Conservation (phyloP, 1,140 invertebrate species). For the Hylyphantes graminicola region DNA sequence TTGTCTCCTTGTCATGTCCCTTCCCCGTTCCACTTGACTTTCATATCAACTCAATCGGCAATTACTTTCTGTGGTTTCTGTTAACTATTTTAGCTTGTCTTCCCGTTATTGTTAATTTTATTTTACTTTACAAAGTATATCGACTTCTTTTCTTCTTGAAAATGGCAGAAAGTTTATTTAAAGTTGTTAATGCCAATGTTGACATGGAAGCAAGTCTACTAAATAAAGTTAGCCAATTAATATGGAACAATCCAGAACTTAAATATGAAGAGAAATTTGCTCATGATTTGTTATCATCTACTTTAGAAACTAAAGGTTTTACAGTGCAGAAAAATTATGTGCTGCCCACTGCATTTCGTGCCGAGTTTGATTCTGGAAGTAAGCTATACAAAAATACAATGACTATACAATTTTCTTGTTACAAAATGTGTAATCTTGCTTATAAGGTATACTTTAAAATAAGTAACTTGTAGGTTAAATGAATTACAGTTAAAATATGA, state of each 20-base stretch:
- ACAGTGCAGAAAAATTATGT: slow-evolving; percentile 64
- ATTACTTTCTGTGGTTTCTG: no score
- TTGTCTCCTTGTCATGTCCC: no score
- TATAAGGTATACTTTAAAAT: no score
- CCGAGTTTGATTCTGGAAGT: slow-evolving; percentile 61
- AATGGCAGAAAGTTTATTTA: slow-evolving; percentile 16
- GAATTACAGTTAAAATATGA: no score
- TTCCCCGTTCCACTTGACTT: no score
- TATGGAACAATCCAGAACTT: slow-evolving; percentile 67
- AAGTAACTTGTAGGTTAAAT: no score
- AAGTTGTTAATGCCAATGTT: slow-evolving; percentile 7
- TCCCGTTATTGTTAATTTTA: no score
- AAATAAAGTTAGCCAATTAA: slow-evolving; percentile 58
- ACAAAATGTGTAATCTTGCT: no score
- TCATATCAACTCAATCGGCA: no score
- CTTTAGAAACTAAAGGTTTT: slow-evolving; percentile 65
- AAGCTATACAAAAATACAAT: not conserved
- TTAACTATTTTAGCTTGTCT: no score
- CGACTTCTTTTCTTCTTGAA: not conserved
- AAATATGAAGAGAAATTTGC: slow-evolving; percentile 66
- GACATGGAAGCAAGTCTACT: slow-evolving; percentile 37
- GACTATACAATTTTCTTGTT: no score
- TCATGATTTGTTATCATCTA: slow-evolving; percentile 65
- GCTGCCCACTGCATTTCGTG: slow-evolving; percentile 67
- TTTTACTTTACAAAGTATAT: not conserved